Base-by-base conservation (phyloP, 1,140 invertebrate genomes). In the Megathymus violae region DNA sequence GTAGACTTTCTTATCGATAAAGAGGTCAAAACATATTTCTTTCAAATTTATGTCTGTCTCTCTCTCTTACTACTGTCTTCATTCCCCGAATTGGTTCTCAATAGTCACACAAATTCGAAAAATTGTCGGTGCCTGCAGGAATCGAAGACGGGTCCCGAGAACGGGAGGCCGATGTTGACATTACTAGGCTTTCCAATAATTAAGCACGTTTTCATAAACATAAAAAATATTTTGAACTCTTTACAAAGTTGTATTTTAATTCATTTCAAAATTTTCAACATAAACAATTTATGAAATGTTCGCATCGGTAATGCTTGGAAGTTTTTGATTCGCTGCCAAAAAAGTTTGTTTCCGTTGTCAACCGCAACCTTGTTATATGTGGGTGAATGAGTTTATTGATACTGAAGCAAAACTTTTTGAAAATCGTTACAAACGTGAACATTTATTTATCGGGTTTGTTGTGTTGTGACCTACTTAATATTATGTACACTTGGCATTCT, bases 281-380 rank as follows among this genome's bases (percentile, higher is more conserved):
- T 56, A 43, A 56, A 56, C 40, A 56, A 31, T 56, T 56, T 56
- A 43, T 56, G 40, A 44, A 56, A 56, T 56, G 38, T 56, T 44
- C 46, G 13, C 46, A 50, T 50, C 14, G 38, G 40, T 43, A 56
- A 56, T 44, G 40, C 52, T 44, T 50, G 27, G 31, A 62, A 74
- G 67, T 71, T 69, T 71, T 76, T 56, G 70, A 78, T 38, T 54
- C 34, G 13, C 43, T 74, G 76, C 76, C 76, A 78, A 67, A 68
- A 67, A 78, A 56, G 38, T 56, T 56, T 74, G 60, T 75, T 78
- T 58, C 36, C 40, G 27, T 52, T 52, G 46, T 56, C 52, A 56
- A 56, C 52, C 52, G n/a, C 51, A 54, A 54, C 51, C 51, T 54
- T 54, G 51, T 54, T 54, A 54, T 54, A 54, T 54, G 51, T 54